Base-by-base conservation (phyloP, 2,113 vertebrate genomes). In the Nicator chloris region DNA sequence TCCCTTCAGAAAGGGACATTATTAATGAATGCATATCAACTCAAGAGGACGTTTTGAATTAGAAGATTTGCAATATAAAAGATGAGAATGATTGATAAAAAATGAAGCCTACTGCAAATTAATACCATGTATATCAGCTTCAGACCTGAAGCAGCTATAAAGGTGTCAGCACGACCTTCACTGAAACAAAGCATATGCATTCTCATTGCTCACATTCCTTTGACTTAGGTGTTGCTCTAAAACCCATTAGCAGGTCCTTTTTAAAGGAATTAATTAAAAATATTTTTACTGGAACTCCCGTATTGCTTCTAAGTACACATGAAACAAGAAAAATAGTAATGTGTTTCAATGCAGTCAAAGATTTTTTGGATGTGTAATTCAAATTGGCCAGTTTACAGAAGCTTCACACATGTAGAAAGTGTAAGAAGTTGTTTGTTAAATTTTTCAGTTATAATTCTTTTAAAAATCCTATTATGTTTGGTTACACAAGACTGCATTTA, bases 401-500 rank as follows among this genome's bases (percentile, higher is more conserved):
- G 42, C 76, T 97, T 96, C 97, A 97, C 90, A 97, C 31, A 63
- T 96, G 91, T 96, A 96, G 66, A 96, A 98, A 97, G 87, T 97
- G 98, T 96, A 73, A 98, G 96, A 98, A 97, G 93, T 96, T 98
- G 90, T 96, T 97, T 95, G 73, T 91, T 96, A 96, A 98, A 93
- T 96, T 96, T 64, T 97, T 95, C 85, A 82, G 95, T 97, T 98
- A 97, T 98, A 98, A 98, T 97, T 98, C 97, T 97, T 98, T 97
- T 97, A 79, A 97, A 98, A 98, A 98, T 97, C 96, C 97, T 97
- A 98, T 98, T 98, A 98, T 97, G 93, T 98, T 98, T 98, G 88
- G 98, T 98, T 98, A 98, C 97, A 98, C 97, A 97, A 98, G 98
- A 97, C 96, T 98, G 98, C 94, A 89, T 97, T 98, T 97, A 98